Percentiles rank a stretch among this genome's conserved stretches.
Conservation (phyloP, 2,797 vertebrate genomes). For the Anguilla obscura region DNA sequence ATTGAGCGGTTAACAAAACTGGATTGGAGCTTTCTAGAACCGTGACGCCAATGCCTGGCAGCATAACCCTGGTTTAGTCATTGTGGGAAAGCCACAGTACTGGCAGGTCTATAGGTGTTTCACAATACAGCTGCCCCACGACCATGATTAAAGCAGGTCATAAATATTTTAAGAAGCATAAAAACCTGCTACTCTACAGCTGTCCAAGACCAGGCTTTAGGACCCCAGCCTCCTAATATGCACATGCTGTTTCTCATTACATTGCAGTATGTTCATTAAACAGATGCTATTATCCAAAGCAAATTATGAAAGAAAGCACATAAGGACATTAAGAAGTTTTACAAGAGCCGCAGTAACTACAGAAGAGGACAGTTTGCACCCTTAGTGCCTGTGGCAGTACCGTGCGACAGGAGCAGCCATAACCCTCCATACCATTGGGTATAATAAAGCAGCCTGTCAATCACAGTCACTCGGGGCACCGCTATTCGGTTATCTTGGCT, state of each 20-base stretch:
- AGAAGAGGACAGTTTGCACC: neutral
- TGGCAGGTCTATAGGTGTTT: neutral
- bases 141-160: neutral
- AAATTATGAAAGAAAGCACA: neutral
- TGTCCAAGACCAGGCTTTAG: neutral
- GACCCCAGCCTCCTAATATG: neutral
- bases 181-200: neutral
- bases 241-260: neutral
- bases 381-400: neutral
- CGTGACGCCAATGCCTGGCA: neutral
- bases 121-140: neutral
- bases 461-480: neutral
- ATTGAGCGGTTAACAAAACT: neutral
- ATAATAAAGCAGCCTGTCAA: neutral
- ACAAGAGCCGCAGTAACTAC: neutral
- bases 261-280: neutral
- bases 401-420: neutral
- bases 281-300: neutral
- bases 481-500: neutral
- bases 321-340: neutral
- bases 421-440: neutral
- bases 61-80: neutral
- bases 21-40: neutral
- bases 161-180: neutral
- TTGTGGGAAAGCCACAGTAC: neutral